Percentiles rank a stretch among this genome's conserved stretches.
Evolutionary conservation across 2,113 vertebrate species (phyloP).

Genomic region (Thryonomys swinderianus): DNA sequence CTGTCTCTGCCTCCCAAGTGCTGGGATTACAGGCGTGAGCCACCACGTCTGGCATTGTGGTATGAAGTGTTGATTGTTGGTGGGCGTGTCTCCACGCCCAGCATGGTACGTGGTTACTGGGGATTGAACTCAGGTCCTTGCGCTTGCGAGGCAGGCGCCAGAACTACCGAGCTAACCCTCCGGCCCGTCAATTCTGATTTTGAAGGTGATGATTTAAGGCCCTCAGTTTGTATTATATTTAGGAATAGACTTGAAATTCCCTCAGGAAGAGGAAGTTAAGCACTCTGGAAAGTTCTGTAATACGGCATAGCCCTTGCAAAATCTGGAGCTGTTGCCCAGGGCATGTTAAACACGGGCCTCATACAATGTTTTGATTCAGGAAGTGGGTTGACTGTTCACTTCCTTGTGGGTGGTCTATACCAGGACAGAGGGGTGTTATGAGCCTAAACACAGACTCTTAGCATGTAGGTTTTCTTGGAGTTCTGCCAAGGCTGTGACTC

Average conservation of each 20-base stretch:
- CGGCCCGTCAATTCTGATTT: neutral
- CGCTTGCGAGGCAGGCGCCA: too few species aligned
- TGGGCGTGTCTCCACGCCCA: too few species aligned
- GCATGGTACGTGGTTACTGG: too few species aligned
- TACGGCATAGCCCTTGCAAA: neutral
- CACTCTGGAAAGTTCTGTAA: neutral
- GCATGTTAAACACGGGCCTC: neutral
- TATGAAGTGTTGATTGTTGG: too few species aligned
- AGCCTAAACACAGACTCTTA: neutral
- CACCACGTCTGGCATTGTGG: too few species aligned
- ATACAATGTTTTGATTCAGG: neutral
- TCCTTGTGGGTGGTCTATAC: neutral
- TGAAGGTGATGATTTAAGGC: neutral
- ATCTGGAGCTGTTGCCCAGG: neutral
- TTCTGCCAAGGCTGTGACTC: neutral
- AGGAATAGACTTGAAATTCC: neutral
- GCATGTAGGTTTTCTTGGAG: neutral
- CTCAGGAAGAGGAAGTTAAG: neutral
- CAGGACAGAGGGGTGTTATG: neutral
- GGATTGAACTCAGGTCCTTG: too few species aligned
- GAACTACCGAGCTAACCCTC: too few species aligned
- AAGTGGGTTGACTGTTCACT: neutral
- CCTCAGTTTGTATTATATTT: neutral
- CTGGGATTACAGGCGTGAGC: too few species aligned
- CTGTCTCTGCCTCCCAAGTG: too few species aligned